Percentiles rank a stretch among this genome's conserved stretches.
Conservation (phyloP, 2,113 vertebrate genomes). For the Nesoenas mayeri region DNA sequence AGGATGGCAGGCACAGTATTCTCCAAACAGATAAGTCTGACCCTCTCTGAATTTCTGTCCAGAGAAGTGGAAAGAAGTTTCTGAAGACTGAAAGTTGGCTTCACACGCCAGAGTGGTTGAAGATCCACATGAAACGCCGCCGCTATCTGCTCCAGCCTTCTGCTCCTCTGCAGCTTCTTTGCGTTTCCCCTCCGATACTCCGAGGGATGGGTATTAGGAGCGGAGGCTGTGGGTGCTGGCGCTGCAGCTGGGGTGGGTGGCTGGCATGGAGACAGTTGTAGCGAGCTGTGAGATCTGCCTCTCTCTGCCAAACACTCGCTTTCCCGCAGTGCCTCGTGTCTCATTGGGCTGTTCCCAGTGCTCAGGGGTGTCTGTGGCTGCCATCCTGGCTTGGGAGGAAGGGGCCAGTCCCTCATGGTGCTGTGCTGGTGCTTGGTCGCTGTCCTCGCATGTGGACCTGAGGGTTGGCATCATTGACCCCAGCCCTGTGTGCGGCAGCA, state of each 20-base stretch:
- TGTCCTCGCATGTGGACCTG: neutral
- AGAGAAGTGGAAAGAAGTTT: neutral
- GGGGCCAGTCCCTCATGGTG: neutral
- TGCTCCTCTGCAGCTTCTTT: constrained; percentile 19
- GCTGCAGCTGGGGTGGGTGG: neutral
- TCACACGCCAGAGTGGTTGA: neutral
- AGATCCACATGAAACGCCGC: neutral
- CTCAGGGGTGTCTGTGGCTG: neutral
- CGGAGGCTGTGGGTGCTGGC: neutral
- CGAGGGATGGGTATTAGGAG: neutral
- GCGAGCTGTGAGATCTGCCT: neutral
- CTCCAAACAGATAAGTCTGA: neutral
- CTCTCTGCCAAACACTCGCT: neutral
- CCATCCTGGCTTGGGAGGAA: neutral
- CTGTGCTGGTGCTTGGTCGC: neutral
- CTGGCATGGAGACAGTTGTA: neutral
- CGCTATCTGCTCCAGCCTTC: neutral
- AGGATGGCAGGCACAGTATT: neutral
- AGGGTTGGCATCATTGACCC: neutral
- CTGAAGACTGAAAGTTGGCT: neutral
- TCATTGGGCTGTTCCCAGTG: neutral
- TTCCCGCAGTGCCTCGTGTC: neutral
- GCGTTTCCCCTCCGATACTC: neutral
- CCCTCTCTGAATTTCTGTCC: neutral
- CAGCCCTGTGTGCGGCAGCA: neutral